Base-by-base conservation (phyloP, 1,140 invertebrate genomes). In the Lycorma delicatula region DNA sequence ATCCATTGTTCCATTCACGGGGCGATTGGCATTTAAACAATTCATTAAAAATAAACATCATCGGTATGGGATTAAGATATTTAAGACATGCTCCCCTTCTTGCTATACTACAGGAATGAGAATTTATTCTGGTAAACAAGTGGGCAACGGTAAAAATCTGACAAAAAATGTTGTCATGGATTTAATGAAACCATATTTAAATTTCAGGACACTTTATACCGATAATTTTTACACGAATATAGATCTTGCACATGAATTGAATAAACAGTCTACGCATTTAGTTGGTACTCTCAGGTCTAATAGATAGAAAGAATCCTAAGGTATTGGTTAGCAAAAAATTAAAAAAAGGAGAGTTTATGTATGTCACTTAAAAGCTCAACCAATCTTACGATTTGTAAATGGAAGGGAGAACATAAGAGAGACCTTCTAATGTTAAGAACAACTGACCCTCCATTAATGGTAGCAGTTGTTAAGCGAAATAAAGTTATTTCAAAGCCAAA, bases 51-150 rank as follows among this genome's bases (percentile, higher is more conserved):
- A 58, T n/a, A 72, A 72, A 58, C 59, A 61, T 23, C 52, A 66
- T 25, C 61, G 64, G 41, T 71, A 67, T 62, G 66, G 68, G 12
- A 58, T 71, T 22, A 70, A 70, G 59, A 28, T 67, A 18, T 70
- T 63, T 49, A 64, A 63, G 46, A 52, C 74, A 11, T 68, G 63
- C 27, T 54, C 52, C 46, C 38, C 60, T 54, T 48, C 60, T 50
- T 55, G 66, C 18, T 59, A 68, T 59, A 59, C 56, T 29, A 58
- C 55, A 58, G 55, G 54, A 57, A 5, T 54, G 48, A 50, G 61
- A 66, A 47, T 62, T 60, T 62, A 63, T 68, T 11, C 58, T 55
- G 48, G 68, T 59, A 58, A 41, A 41, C n/a, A 41, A 41, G n/a
- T n/a, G n/a, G 36, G 36, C 36, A 13, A 41, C n/a, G n/a, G 2